Evolutionary conservation across 2,888 invertebrate species (phyloP), one percentile per base, ranked within the genome.

Genomic region (Mythimna impura): DNA sequence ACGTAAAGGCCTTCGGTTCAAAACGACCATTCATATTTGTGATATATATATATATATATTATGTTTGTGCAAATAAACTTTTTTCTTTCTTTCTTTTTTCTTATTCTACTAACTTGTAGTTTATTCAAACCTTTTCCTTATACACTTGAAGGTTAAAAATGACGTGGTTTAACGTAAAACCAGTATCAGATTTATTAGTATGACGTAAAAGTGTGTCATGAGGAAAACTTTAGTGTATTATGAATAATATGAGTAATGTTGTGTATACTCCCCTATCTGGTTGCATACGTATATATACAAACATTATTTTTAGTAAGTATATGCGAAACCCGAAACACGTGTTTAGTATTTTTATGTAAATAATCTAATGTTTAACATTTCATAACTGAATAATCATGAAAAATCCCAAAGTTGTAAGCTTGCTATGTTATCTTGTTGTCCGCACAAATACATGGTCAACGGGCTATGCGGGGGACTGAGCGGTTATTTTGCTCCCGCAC

Each of bases 41-140:
- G n/a, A n/a, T n/a, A n/a, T n/a, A n/a, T n/a, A n/a, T n/a, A n/a
- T n/a, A n/a, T n/a, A n/a, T n/a, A n/a, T n/a, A n/a, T n/a, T n/a
- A n/a, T n/a, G n/a, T n/a, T n/a, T n/a, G n/a, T n/a, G n/a, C n/a
- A n/a, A n/a, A n/a, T n/a, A n/a, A n/a, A n/a, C n/a, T n/a, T n/a
- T n/a, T n/a, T n/a, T n/a, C n/a, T n/a, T n/a, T n/a, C n/a, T n/a
- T n/a, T n/a, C n/a, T n/a, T n/a, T n/a, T n/a, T n/a, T n/a, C n/a
- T n/a, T n/a, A n/a, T n/a, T n/a, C n/a, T n/a, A 17, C 9, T 5
- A 30, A 43, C 25, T 3, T 50, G 12, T 17, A 69, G 22, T 80
- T 74, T 57, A 34, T 30, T 69, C 30, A 1, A 52, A 17, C 5
- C 0, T 80, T 78, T 78, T 80, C 81, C 81, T 78, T 52, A 61